Conservation (phyloP, 2,113 vertebrate species). For the Callipepla squamata region DNA sequence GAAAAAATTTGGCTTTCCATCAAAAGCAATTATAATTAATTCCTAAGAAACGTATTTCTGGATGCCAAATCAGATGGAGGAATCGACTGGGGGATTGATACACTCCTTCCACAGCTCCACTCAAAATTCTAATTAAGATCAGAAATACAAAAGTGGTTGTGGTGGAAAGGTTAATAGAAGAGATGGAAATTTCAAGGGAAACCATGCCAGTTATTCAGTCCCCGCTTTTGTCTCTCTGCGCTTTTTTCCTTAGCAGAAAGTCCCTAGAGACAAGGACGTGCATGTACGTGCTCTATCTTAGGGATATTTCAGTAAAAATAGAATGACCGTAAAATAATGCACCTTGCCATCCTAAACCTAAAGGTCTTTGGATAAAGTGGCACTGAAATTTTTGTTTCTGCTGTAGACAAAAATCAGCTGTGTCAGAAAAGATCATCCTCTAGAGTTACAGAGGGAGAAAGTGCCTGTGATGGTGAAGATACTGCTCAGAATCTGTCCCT, state of each 20-base stretch:
- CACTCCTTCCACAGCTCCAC: constrained; percentile 49
- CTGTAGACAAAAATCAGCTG: background rate
- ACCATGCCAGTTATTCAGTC: constrained; percentile 33
- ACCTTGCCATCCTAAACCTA: background rate
- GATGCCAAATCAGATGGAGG: constrained; percentile 75
- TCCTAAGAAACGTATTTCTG: constrained; percentile 69
- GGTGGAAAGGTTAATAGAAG: constrained; percentile 76
- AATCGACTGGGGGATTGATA: constrained; percentile 70
- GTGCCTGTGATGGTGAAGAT: background rate
- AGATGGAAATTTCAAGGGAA: constrained; percentile 66
- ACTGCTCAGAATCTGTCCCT: background rate
- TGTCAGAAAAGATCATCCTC: background rate
- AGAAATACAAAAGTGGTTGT: constrained; percentile 74
- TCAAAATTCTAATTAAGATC: constrained; percentile 78
- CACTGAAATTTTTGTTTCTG: background rate
- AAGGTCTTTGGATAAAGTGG: background rate
- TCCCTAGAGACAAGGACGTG: background rate
- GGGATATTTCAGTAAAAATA: background rate
- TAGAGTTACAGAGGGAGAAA: background rate
- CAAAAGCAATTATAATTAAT: constrained; percentile 82
- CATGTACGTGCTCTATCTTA: background rate
- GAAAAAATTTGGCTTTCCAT: constrained; percentile 75
- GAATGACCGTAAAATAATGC: background rate
- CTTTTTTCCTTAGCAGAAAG: constrained; percentile 5
- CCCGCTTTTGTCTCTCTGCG: constrained; percentile 33